These are phyloP conservation scores for Ametastegia equiseti DNA, from an alignment of 2,888 invertebrate species.

Conservation along the genomic window DNA sequence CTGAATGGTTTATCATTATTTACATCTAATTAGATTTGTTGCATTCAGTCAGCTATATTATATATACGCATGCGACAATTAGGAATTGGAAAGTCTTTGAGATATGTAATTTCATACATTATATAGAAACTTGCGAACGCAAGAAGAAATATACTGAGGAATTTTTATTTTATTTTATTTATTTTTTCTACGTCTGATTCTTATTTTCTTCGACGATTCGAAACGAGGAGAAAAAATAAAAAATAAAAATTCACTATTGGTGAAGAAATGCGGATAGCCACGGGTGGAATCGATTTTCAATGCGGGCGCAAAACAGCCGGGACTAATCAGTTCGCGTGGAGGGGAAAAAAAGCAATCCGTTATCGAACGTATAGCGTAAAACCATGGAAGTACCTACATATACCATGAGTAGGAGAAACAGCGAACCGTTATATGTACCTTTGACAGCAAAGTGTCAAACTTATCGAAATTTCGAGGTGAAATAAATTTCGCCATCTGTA, in stretches of 20 bases:
- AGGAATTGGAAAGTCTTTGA: background rate
- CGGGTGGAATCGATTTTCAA: constrained; percentile 17
- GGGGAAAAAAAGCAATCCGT: constrained; percentile 24
- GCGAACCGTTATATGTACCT: constrained; percentile 22
- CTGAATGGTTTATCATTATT: background rate
- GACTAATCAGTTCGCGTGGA: constrained; percentile 36
- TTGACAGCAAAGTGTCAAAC: background rate
- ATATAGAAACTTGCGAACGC: background rate
- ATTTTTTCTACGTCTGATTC: too few relatives aligned
- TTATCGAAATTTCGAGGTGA: background rate
- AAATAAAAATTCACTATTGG: too few relatives aligned
- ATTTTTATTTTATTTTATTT: background rate
- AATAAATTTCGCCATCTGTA: background rate
- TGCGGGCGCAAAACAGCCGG: constrained; percentile 4
- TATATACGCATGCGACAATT: background rate
- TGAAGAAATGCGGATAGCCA: background rate
- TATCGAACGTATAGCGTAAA: background rate
- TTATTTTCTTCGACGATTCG: too few relatives aligned
- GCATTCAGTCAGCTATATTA: background rate
- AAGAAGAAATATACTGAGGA: background rate
- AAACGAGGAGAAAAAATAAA: too few relatives aligned
- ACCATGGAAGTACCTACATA: background rate
- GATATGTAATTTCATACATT: background rate
- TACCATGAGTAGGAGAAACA: background rate
- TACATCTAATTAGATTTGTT: too few relatives aligned